phyloP scores from a whole-genome alignment of 2,888 invertebrate genomes.

The Phytoseiulus persimilis region DNA sequence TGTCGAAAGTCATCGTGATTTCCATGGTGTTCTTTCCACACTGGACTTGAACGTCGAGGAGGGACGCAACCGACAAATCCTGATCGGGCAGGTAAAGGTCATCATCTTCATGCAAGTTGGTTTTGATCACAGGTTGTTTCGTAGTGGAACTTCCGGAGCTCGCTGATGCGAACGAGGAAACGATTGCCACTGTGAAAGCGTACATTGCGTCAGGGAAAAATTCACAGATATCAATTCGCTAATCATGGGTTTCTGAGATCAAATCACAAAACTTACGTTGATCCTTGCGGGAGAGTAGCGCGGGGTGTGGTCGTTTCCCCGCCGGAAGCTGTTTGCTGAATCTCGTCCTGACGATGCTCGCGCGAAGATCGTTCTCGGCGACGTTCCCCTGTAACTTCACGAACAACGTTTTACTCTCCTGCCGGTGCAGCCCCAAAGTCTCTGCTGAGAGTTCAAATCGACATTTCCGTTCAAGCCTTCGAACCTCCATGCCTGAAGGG shows the following conservation, averaged over 20 bases:
- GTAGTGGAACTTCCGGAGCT: not conserved
- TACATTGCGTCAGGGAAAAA: not conserved
- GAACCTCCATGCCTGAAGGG: not conserved
- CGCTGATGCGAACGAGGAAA: not conserved
- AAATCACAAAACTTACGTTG: not conserved
- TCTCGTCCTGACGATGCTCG: not conserved
- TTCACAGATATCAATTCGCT: too few relatives aligned
- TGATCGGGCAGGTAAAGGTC: slow-evolving; percentile 30
- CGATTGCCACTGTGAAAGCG: not conserved
- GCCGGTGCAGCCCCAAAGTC: not conserved
- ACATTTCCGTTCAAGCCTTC: not conserved
- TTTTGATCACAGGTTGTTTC: not conserved
- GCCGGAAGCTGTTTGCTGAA: not conserved
- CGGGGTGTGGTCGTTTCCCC: slow-evolving; percentile 8
- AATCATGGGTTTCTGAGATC: too few relatives aligned
- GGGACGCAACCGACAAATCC: slow-evolving; percentile 1
- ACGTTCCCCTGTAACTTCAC: not conserved
- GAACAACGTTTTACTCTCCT: not conserved
- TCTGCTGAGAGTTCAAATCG: not conserved
- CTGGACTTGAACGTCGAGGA: slow-evolving; percentile 10
- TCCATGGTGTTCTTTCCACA: slow-evolving; percentile 21
- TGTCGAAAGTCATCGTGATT: slow-evolving; percentile 27
- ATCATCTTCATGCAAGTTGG: slow-evolving; percentile 7
- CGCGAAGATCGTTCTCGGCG: slow-evolving; percentile 32
- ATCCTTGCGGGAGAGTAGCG: slow-evolving; percentile 33